A percentile compares a stretch with the other conserved stretches of the same genome.
Evolutionary conservation across 2,888 invertebrate species (phyloP).

Genomic region (Phengaris alcon): DNA sequence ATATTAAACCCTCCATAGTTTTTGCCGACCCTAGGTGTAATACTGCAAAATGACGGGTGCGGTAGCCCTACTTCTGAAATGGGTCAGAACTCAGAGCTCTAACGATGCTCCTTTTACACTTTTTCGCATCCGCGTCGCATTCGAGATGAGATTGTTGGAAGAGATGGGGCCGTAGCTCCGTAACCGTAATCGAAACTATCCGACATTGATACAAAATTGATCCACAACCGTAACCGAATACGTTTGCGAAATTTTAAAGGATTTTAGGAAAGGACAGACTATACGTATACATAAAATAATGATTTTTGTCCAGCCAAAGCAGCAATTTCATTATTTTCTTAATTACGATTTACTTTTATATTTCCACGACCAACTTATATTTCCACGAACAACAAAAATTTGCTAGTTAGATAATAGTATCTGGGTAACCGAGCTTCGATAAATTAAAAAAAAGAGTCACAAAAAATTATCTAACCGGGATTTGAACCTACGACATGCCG

Average conservation of each 20-base stretch:
- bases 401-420: no score
- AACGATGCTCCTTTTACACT: slow-evolving; percentile 55
- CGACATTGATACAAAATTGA: background rate
- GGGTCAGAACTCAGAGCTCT: slow-evolving; percentile 53
- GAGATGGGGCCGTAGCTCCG: background rate
- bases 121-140: slow-evolving; percentile 41
- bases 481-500: no score
- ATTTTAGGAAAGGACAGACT: background rate
- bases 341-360: no score
- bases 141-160: slow-evolving; percentile 36
- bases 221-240: background rate
- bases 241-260: background rate
- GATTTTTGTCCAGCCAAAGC: background rate
- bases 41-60: slow-evolving; percentile 10
- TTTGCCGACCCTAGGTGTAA: background rate
- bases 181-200: background rate
- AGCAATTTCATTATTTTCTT: no score
- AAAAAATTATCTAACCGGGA: no score
- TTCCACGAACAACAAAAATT: no score
- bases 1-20: background rate
- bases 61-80: slow-evolving; percentile 44
- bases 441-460: no score
- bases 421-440: no score
- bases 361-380: no score
- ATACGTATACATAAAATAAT: background rate